phyloP scores from a whole-genome alignment of 2,888 invertebrate genomes.

The Hetaerina titia region DNA sequence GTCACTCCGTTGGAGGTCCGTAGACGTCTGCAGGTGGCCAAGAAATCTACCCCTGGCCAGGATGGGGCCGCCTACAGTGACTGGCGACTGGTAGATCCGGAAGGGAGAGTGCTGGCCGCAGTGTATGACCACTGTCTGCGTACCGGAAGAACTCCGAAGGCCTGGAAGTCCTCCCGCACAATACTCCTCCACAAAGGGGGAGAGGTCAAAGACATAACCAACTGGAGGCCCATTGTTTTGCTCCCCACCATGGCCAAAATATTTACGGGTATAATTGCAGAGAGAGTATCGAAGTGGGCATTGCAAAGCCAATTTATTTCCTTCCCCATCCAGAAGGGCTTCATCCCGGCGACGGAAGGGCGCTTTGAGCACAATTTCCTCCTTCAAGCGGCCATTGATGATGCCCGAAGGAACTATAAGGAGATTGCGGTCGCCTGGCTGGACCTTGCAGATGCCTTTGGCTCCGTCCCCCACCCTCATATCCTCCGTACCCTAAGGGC shows the following conservation, averaged over 20 bases:
- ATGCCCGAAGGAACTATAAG: constrained; percentile 69
- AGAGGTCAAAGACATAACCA: neutral
- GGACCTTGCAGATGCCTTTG: constrained; percentile 73
- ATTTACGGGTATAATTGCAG: constrained; percentile 69
- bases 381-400: constrained; percentile 73
- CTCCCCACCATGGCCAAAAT: constrained; percentile 68
- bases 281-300: constrained; percentile 71
- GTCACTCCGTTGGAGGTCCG: constrained; percentile 68
- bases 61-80: constrained; percentile 71
- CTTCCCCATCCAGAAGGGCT: constrained; percentile 74
- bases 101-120: too few species aligned
- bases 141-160: neutral
- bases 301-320: neutral
- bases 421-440: constrained; percentile 35
- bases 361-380: constrained; percentile 75
- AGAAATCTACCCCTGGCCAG: constrained; percentile 72
- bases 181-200: constrained; percentile 72
- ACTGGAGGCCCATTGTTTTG: constrained; percentile 73
- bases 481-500: constrained; percentile 73
- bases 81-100: constrained; percentile 70
- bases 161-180: constrained; percentile 71
- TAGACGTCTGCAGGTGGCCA: neutral
- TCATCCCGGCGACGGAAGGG: constrained; percentile 74
- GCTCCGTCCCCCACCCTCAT: constrained; percentile 74
- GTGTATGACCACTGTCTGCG: neutral